These are phyloP conservation scores for Hydrozoanthus gracilis DNA, from an alignment of 92 coral and sea anemone species.

Conservation along the genomic window DNA sequence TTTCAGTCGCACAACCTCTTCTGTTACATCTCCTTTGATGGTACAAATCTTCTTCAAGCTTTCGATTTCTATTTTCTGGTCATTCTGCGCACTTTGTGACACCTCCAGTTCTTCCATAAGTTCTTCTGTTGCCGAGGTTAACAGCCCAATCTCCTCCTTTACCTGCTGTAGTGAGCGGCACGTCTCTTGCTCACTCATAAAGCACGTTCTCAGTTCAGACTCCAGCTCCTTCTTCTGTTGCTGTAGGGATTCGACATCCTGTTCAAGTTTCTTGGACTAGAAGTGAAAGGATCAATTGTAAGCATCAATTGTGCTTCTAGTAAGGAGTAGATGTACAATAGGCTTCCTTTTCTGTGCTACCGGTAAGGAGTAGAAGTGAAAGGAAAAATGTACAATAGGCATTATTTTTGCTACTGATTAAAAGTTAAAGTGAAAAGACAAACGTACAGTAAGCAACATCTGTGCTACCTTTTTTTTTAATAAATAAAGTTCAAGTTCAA, in stretches of 20 bases:
- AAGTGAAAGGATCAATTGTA: background rate
- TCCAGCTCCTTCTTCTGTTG: constrained; percentile 51
- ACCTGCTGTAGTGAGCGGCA: constrained; percentile 78
- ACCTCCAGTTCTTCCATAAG: constrained; percentile 94
- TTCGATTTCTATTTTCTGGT: constrained; percentile 90
- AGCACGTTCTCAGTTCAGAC: constrained; percentile 50
- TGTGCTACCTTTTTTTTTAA: no score
- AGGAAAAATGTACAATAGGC: no score
- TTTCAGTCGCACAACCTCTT: constrained; percentile 83
- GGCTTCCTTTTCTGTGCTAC: no score
- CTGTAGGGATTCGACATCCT: background rate
- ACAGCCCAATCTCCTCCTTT: constrained; percentile 75
- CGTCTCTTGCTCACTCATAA: constrained; percentile 64
- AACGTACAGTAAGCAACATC: no score
- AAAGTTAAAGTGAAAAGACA: no score
- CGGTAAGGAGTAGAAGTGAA: no score
- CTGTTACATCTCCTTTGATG: constrained; percentile 80
- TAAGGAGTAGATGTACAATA: no score
- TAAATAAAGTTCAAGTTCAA: no score
- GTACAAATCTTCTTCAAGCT: constrained; percentile 85
- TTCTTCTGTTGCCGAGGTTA: constrained; percentile 87
- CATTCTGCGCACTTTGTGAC: constrained; percentile 87
- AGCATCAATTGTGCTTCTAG: background rate
- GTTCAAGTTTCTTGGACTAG: background rate
- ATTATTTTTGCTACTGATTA: no score